Evolutionary conservation across 2,113 vertebrate species (phyloP).

Genomic region (Argyrosomus japonicus): DNA sequence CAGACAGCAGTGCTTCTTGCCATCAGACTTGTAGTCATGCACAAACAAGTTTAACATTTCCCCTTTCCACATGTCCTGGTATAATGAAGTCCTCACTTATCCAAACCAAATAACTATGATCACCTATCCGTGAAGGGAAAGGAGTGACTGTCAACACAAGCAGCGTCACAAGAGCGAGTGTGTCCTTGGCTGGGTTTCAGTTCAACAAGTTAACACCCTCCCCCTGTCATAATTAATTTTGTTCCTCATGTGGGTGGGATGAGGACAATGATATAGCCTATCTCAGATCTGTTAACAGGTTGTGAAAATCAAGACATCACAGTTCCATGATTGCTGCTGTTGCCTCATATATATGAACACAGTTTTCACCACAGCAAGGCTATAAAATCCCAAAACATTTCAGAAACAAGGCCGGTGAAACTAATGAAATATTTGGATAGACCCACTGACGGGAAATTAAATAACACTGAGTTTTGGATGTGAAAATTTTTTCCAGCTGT

Average conservation of each 20-base stretch:
- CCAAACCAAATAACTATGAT: background rate
- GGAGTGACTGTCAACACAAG: background rate
- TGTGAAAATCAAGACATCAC: background rate
- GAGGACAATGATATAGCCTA: background rate
- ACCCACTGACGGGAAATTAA: constrained; percentile 20
- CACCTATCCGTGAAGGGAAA: background rate
- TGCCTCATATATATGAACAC: background rate
- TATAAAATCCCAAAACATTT: background rate
- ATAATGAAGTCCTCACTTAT: background rate
- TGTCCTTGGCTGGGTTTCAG: constrained; percentile 12
- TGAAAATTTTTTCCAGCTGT: background rate
- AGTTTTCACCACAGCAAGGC: background rate
- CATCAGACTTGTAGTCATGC: background rate
- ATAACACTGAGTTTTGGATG: background rate
- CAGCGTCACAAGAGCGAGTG: background rate
- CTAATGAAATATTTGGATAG: background rate
- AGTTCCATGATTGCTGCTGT: background rate
- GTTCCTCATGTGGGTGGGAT: background rate
- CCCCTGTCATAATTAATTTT: constrained; percentile 1
- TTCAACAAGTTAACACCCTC: background rate
- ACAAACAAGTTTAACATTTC: background rate
- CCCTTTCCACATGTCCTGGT: background rate
- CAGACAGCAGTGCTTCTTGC: background rate
- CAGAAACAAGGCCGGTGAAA: background rate
- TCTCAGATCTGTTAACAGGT: background rate